phyloP scores from a whole-genome alignment of 1,140 invertebrate genomes.

The Leptoteleia sp. region DNA sequence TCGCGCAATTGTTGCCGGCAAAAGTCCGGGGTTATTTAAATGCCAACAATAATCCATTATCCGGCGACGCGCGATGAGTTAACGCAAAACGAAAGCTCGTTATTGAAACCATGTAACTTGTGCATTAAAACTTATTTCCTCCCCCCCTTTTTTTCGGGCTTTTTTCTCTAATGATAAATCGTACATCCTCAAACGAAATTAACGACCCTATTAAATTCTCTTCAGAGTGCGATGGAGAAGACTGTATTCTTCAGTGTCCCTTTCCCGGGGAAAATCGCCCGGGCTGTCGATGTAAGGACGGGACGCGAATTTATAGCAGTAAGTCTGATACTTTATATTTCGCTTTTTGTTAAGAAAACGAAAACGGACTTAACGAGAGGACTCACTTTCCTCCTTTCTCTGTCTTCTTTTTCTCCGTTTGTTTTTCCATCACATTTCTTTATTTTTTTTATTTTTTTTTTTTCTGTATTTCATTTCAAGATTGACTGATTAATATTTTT shows the following conservation, averaged over 20 bases:
- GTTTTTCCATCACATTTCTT: too few relatives aligned
- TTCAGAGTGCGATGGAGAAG: slow-evolving; percentile 60
- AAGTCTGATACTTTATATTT: slow-evolving; percentile 64
- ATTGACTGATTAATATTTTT: slow-evolving; percentile 51
- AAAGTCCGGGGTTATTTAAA: slow-evolving; percentile 46
- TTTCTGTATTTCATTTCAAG: too few relatives aligned
- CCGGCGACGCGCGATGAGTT: slow-evolving; percentile 5
- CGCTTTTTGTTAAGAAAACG: slow-evolving; percentile 41
- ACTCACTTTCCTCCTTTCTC: slow-evolving; percentile 19
- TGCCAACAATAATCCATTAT: slow-evolving; percentile 55
- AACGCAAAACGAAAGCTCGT: slow-evolving; percentile 26
- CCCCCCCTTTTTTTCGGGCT: slow-evolving; percentile 31
- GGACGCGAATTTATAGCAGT: slow-evolving; percentile 67
- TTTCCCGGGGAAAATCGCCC: slow-evolving; percentile 46
- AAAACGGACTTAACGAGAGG: slow-evolving; percentile 41
- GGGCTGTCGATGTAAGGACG: slow-evolving; percentile 60
- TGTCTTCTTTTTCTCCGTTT: slow-evolving; percentile 2
- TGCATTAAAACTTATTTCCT: slow-evolving; percentile 54
- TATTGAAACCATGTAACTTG: slow-evolving; percentile 54
- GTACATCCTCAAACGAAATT: slow-evolving; percentile 53
- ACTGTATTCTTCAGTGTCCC: slow-evolving; percentile 67
- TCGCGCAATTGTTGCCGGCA: slow-evolving; percentile 15
- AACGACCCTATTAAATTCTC: slow-evolving; percentile 60
- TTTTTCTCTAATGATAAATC: slow-evolving; percentile 59
- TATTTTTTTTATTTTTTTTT: too few relatives aligned